Evolutionary conservation across 2,888 invertebrate species (phyloP).

Genomic region (Aquatica leii): DNA sequence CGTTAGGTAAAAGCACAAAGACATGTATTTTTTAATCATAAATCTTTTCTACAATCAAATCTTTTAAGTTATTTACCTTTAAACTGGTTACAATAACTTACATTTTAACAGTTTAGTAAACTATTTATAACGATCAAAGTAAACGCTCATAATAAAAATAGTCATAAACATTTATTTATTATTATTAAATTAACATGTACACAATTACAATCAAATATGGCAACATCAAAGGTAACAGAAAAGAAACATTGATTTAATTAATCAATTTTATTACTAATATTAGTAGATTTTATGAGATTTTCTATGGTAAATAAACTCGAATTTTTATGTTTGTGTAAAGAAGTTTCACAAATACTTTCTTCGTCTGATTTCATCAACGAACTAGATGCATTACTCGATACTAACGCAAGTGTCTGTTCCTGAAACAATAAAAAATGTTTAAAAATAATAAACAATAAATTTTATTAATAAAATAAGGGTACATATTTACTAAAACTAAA

Average conservation of each 20-base stretch:
- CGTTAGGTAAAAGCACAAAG: no score
- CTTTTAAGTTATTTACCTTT: no score
- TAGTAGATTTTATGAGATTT: slow-evolving; percentile 59
- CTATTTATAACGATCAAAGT: slow-evolving; percentile 6
- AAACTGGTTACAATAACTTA: no score
- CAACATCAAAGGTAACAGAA: slow-evolving; percentile 52
- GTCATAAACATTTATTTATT: slow-evolving; percentile 40
- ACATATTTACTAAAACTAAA: no score
- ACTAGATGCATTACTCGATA: slow-evolving; percentile 43
- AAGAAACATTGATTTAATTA: slow-evolving; percentile 51
- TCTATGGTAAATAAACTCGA: slow-evolving; percentile 60
- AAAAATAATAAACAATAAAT: no score
- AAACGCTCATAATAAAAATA: slow-evolving; percentile 15
- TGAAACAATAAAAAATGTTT: slow-evolving; percentile 50
- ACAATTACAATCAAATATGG: slow-evolving; percentile 47
- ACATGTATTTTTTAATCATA: no score
- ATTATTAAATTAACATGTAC: slow-evolving; percentile 33
- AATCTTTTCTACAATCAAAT: no score
- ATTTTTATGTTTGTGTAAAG: slow-evolving; percentile 54
- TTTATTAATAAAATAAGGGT: no score
- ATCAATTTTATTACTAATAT: slow-evolving; percentile 51
- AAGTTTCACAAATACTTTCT: slow-evolving; percentile 26
- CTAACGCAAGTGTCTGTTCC: slow-evolving; percentile 53
- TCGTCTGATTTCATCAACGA: slow-evolving; percentile 23
- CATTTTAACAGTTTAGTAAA: no score